A percentile compares a stretch with the other conserved stretches of the same genome.
These are phyloP conservation scores for Oedothorax gibbosus DNA, from an alignment of 1,140 invertebrate species.

Conservation along the genomic window DNA sequence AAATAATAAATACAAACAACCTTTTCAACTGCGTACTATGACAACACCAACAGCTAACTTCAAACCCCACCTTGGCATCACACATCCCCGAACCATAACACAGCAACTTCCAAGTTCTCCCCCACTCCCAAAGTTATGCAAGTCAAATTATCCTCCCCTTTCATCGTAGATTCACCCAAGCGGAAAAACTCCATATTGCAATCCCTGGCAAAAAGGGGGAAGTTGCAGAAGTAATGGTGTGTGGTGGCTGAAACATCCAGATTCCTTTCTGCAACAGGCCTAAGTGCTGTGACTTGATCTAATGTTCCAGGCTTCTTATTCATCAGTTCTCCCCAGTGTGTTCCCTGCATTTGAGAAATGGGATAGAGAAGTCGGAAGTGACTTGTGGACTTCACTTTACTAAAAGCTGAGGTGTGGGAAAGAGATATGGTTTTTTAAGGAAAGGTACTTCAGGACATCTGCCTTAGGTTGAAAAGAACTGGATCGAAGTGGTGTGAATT, in stretches of 20 bases:
- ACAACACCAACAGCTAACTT: background rate
- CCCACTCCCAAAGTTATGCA: background rate
- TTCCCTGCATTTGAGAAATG: conserved; percentile 28
- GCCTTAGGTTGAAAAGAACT: too few species aligned
- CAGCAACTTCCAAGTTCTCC: background rate
- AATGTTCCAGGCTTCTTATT: conserved; percentile 5
- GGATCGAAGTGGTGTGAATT: too few species aligned
- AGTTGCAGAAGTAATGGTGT: background rate
- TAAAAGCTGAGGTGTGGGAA: too few species aligned
- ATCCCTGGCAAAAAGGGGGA: background rate
- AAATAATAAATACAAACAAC: background rate
- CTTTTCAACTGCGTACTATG: background rate
- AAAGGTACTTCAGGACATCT: too few species aligned
- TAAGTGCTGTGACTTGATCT: conserved; percentile 30
- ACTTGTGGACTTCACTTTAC: background rate
- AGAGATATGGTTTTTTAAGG: too few species aligned
- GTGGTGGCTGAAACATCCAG: background rate
- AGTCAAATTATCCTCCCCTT: conserved; percentile 5
- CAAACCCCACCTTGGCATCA: background rate
- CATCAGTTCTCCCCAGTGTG: conserved; percentile 9
- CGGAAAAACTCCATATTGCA: conserved; percentile 10
- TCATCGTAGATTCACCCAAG: background rate
- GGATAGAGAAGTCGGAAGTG: conserved; percentile 26
- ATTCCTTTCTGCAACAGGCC: background rate
- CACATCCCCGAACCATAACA: background rate